phyloP scores from a whole-genome alignment of 35 echinoderm and acorn worm species.

The Antedon bifida region DNA sequence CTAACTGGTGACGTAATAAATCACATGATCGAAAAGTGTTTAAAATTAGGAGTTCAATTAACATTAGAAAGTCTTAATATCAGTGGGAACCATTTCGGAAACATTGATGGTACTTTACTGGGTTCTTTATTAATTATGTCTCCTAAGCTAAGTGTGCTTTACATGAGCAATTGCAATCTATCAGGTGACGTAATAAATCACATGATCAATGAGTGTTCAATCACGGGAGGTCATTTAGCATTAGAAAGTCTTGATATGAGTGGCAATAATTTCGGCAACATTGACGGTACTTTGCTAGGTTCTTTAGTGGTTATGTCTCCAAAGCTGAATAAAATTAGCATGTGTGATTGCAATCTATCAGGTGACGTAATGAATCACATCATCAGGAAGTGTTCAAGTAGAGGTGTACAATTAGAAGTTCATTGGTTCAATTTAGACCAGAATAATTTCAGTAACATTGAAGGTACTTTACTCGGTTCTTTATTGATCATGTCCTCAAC shows the following conservation, averaged over 20 bases:
- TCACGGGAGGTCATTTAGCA: background rate
- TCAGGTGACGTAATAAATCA: background rate
- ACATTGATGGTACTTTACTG: background rate
- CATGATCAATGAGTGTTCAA: background rate
- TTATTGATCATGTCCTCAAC: background rate
- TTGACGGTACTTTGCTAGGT: background rate
- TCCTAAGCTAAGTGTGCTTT: background rate
- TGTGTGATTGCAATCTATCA: background rate
- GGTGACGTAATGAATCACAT: background rate
- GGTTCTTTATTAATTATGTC: background rate
- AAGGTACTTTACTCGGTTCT: background rate
- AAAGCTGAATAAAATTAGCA: background rate
- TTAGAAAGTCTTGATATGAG: background rate
- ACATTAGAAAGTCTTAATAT: background rate
- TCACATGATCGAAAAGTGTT: background rate
- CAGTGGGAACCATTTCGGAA: too few relatives aligned
- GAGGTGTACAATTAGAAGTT: background rate
- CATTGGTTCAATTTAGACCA: background rate
- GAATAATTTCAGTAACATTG: background rate
- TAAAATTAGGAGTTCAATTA: background rate
- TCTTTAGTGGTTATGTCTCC: background rate
- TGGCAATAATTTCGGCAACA: background rate
- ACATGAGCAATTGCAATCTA: background rate
- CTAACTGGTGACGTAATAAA: background rate
- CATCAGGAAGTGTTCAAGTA: background rate